phyloP scores from a whole-genome alignment of 1,140 invertebrate species.

The Samia ricini region DNA sequence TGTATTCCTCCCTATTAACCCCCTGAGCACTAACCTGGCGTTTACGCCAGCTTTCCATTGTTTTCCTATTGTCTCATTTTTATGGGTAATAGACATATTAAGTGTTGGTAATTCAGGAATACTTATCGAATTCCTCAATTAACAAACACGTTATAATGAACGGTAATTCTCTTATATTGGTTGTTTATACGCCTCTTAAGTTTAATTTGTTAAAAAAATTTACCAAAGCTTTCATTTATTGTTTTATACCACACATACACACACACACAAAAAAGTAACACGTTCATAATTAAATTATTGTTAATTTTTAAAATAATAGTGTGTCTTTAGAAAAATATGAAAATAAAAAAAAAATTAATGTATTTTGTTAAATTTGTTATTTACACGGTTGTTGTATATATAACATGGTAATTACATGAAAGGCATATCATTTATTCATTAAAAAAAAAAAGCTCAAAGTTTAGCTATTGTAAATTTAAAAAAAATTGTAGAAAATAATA shows the following conservation, averaged over 20 bases:
- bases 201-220: constrained; percentile 48
- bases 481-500: constrained; percentile 38
- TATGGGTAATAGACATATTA: no score
- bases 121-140: no score
- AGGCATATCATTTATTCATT: constrained; percentile 60
- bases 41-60: no score
- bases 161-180: no score
- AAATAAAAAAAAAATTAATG: constrained; percentile 20
- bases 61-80: no score
- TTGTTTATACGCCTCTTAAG: no score
- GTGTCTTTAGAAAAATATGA: constrained; percentile 24
- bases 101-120: no score
- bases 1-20: no score
- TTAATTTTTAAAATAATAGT: constrained; percentile 26
- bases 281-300: constrained; percentile 20
- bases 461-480: constrained; percentile 43
- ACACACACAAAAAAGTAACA: no score
- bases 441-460: constrained; percentile 44
- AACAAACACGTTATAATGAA: no score
- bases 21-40: no score
- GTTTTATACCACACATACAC: constrained; percentile 29
- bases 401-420: constrained; percentile 34
- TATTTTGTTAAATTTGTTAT: constrained; percentile 63
- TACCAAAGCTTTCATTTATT: constrained; percentile 48
- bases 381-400: constrained; percentile 60